phyloP scores from a whole-genome alignment of 2,113 vertebrate genomes.

The Chaenocephalus aceratus region DNA sequence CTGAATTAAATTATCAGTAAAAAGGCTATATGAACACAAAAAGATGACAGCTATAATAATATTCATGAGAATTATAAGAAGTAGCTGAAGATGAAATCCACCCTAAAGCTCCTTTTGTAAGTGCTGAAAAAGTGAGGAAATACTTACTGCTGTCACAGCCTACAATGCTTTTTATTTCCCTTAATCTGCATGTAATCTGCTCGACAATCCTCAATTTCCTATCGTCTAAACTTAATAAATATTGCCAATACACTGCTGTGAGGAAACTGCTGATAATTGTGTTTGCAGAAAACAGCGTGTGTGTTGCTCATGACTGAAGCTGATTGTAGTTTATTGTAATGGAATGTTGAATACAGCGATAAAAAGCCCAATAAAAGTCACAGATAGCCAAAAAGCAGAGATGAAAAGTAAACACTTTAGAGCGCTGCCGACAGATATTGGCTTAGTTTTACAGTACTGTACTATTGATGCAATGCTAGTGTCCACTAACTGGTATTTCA shows the following conservation, averaged over 20 bases:
- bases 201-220: constrained; percentile 14
- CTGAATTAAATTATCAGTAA: constrained; percentile 9
- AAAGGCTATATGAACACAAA: constrained; percentile 11
- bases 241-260: not conserved
- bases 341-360: constrained; percentile 52
- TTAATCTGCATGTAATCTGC: constrained; percentile 1
- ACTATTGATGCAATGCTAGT: constrained; percentile 29
- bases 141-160: not conserved
- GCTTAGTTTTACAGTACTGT: constrained; percentile 37
- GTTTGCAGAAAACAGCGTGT: constrained; percentile 41
- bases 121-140: not conserved
- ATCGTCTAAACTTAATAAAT: constrained; percentile 38
- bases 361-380: constrained; percentile 54
- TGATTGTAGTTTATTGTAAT: constrained; percentile 62
- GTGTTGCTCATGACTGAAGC: constrained; percentile 28
- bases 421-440: constrained; percentile 49
- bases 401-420: constrained; percentile 45
- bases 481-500: constrained; percentile 34
- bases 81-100: constrained; percentile 15
- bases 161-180: not conserved
- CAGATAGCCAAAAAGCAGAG: constrained; percentile 24
- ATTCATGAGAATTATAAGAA: constrained; percentile 17
- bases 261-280: constrained; percentile 28
- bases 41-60: not conserved
- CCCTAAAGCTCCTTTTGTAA: not conserved